A percentile compares a stretch with the other conserved stretches of the same genome.
Evolutionary conservation across 2,113 vertebrate genomes (phyloP).

Genomic region (Carollia perspicillata): DNA sequence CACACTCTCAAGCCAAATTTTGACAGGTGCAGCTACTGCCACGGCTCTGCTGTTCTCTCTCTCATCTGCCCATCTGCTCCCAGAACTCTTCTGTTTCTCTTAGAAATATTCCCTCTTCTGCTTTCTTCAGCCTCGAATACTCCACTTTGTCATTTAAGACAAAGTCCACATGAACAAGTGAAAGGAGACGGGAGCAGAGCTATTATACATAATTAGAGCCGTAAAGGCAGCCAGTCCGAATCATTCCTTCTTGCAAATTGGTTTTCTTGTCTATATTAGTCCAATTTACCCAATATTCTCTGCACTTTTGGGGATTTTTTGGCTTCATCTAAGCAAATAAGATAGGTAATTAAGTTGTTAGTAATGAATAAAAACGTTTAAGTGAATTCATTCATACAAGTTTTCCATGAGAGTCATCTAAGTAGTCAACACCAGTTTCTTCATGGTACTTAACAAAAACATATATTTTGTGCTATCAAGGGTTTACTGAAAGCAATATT

Average conservation of each 20-base stretch:
- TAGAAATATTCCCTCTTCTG: slow-evolving; percentile 46
- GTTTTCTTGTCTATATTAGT: slow-evolving; percentile 49
- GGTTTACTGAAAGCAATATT: neutral
- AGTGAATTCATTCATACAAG: neutral
- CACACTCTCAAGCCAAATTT: slow-evolving; percentile 63
- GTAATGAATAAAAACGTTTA: slow-evolving; percentile 37
- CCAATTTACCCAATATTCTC: slow-evolving; percentile 45
- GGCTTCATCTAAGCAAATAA: slow-evolving; percentile 48
- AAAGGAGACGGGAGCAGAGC: slow-evolving; percentile 13
- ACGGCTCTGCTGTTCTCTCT: slow-evolving; percentile 58
- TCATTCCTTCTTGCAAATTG: slow-evolving; percentile 41
- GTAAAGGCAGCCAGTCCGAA: slow-evolving; percentile 32
- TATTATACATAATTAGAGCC: slow-evolving; percentile 50
- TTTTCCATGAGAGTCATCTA: slow-evolving; percentile 31
- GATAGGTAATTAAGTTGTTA: slow-evolving; percentile 53
- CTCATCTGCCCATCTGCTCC: slow-evolving; percentile 72
- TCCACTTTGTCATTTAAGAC: slow-evolving; percentile 52
- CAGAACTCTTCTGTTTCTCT: slow-evolving; percentile 52
- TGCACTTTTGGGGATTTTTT: slow-evolving; percentile 40
- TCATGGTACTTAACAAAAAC: neutral
- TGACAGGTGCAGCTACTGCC: slow-evolving; percentile 72
- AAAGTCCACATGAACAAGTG: slow-evolving; percentile 33
- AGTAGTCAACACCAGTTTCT: neutral
- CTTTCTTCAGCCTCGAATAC: slow-evolving; percentile 13
- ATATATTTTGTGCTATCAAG: neutral